Percentiles rank a stretch among this genome's conserved stretches.
phyloP scores from a whole-genome alignment of 2,113 vertebrate genomes.

The Tursiops truncatus region DNA sequence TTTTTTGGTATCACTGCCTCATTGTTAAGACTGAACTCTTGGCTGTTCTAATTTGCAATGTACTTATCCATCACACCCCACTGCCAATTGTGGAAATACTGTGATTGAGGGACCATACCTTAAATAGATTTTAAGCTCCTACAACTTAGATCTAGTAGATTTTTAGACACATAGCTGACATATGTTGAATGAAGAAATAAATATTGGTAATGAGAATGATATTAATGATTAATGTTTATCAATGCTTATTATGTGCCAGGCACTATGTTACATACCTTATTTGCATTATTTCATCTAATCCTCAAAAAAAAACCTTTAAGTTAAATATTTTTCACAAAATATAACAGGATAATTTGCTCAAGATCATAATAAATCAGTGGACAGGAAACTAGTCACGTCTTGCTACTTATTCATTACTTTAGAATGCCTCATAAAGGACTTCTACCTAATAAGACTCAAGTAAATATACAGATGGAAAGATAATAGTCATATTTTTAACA shows the following conservation, averaged over 20 bases:
- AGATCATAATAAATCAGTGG: background rate
- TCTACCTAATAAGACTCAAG: background rate
- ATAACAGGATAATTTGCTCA: background rate
- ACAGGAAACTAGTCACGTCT: background rate
- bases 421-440: background rate
- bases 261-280: background rate
- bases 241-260: background rate
- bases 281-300: background rate
- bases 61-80: conserved; percentile 37
- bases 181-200: background rate
- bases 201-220: background rate
- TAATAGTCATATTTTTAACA: background rate
- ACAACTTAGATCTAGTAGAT: background rate
- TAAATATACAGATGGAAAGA: background rate
- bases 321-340: background rate
- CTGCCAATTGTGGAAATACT: background rate
- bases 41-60: conserved; percentile 47
- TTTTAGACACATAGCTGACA: background rate
- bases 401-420: background rate
- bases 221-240: background rate
- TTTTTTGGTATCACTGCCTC: conserved; percentile 9
- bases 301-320: background rate
- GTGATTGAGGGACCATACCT: background rate
- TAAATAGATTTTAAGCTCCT: conserved; percentile 20
- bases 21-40: conserved; percentile 54